Evolutionary conservation across 1,140 invertebrate species (phyloP).

Genomic region (Drosophila simulans): DNA sequence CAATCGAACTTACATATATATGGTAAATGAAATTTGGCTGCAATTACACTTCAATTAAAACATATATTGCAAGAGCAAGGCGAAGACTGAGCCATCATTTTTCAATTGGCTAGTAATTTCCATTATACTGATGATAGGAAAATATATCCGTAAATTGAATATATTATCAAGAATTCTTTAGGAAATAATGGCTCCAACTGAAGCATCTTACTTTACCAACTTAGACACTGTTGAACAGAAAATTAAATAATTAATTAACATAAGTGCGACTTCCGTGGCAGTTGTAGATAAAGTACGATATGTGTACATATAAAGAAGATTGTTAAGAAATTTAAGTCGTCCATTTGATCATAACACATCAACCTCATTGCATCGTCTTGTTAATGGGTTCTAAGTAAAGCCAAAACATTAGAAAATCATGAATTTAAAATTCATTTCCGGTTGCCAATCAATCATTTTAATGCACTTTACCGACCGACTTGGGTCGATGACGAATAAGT

Average conservation of each 20-base stretch:
- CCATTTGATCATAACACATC: conserved; percentile 45
- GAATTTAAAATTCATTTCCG: conserved; percentile 59
- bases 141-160: conserved; percentile 40
- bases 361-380: conserved; percentile 53
- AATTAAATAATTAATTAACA: not conserved
- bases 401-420: conserved; percentile 54
- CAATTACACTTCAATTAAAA: conserved; percentile 42
- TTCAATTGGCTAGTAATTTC: conserved; percentile 46
- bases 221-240: conserved; percentile 41
- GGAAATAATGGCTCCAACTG: conserved; percentile 14
- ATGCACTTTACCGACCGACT: conserved; percentile 16
- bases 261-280: conserved; percentile 12
- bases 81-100: conserved; percentile 56
- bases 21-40: conserved; percentile 16
- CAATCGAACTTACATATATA: conserved; percentile 7
- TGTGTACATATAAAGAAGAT: conserved; percentile 43
- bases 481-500: conserved; percentile 29
- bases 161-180: conserved; percentile 10
- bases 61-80: conserved; percentile 51
- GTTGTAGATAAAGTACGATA: conserved; percentile 21
- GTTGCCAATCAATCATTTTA: conserved; percentile 54
- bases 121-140: conserved; percentile 33
- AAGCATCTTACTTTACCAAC: conserved; percentile 44
- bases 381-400: conserved; percentile 45
- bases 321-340: conserved; percentile 52